Evolutionary conservation across 1,140 invertebrate species (phyloP), one percentile per base, ranked within the genome.

Genomic region (Anagrus nilaparvatae): DNA sequence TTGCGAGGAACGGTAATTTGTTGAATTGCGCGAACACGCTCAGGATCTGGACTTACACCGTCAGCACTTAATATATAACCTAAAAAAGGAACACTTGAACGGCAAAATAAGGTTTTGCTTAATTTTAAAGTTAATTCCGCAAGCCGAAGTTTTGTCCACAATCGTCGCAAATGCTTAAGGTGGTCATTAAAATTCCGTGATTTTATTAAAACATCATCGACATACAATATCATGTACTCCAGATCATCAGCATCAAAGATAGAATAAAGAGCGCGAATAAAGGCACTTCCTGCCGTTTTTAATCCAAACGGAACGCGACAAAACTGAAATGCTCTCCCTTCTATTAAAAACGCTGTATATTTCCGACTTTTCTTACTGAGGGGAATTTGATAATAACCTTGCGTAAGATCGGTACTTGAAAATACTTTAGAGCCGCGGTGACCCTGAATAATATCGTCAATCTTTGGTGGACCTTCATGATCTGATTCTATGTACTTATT

Each of bases 1-100:
- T 46, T 49, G 21, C 14, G 44, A 1, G 50, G 54, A 20, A 9
- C 28, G 2, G 61, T 46, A 49, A 61, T 66, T 3, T 61, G 37
- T 35, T 37, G 12, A 12, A 71, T 50, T 3, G 44, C 50, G 3
- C 39, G 18, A 0, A 65, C 42, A 39, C 60, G 61, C 16, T 54
- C 50, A 1, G 51, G 38, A 45, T 60, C 46, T 7, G 60, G 53
- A 34, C 35, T 28, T 10, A 50, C 38, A 7, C 65, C 68, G 1
- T 50, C 32, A 5, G 20, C 13, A n/a, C 40, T 41, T 12, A 63
- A 35, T 4, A 54, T 43, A 32, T 49, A 51, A n/a, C 59, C 59
- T 7, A 61, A 43, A 40, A 54, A 63, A 3, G 3, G 18, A 5
- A 35, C n/a, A n/a, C 13, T 21, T 4, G 12, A 10, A 4, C 9